A percentile compares a stretch with the other conserved stretches of the same genome.
These are phyloP conservation scores for Euborellia annulipes DNA, from an alignment of 1,140 invertebrate species.

Conservation along the genomic window DNA sequence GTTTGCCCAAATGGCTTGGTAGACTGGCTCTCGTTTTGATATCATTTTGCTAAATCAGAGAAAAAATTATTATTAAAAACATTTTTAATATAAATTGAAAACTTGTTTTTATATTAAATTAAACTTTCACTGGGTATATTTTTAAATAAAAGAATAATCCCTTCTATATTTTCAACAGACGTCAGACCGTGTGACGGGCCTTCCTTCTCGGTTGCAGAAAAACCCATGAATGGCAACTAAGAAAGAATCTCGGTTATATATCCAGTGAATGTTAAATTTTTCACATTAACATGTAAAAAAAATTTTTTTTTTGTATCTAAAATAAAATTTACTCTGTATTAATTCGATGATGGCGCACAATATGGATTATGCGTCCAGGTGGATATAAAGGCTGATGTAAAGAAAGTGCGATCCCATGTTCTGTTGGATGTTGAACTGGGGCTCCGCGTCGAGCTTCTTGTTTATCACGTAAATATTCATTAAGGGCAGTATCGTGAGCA, in stretches of 20 bases:
- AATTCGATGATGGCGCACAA: constrained; percentile 74
- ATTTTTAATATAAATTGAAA: too few relatives aligned
- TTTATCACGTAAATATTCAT: constrained; percentile 44
- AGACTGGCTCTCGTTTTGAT: constrained; percentile 55
- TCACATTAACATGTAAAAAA: too few relatives aligned
- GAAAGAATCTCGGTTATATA: too few relatives aligned
- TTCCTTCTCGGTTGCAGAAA: too few relatives aligned
- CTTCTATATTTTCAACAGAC: too few relatives aligned
- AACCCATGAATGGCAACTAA: too few relatives aligned
- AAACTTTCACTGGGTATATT: too few relatives aligned
- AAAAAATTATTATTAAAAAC: constrained; percentile 1
- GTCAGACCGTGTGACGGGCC: too few relatives aligned
- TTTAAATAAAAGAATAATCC: too few relatives aligned
- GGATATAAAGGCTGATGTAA: constrained; percentile 71
- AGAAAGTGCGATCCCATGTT: constrained; percentile 56
- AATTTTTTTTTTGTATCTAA: not conserved
- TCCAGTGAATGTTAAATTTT: too few relatives aligned
- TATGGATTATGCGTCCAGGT: constrained; percentile 77
- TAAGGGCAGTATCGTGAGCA: constrained; percentile 37
- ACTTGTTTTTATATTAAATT: too few relatives aligned
- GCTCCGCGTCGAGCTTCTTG: constrained; percentile 39
- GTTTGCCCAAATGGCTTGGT: constrained; percentile 78
- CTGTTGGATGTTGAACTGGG: constrained; percentile 40
- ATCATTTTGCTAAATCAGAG: not conserved
- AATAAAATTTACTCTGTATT: constrained; percentile 54